phyloP scores from a whole-genome alignment of 92 coral and sea anemone genomes.

The Meandrina meandrites region DNA sequence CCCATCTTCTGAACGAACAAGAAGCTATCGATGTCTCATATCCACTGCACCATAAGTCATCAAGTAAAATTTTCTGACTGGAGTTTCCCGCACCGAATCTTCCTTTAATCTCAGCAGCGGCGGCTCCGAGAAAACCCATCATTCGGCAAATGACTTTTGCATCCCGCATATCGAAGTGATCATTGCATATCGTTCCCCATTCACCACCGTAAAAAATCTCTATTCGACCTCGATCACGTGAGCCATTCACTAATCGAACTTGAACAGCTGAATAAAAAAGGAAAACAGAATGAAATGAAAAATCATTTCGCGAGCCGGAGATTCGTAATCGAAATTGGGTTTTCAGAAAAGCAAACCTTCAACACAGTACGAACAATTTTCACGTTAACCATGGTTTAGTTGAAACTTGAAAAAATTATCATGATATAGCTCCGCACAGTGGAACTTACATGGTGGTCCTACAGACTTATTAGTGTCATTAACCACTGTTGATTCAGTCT shows the following conservation, averaged over 20 bases:
- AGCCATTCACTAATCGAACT: conserved; percentile 57
- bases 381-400: neutral
- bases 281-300: neutral
- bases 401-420: neutral
- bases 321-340: neutral
- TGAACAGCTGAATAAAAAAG: conserved; percentile 15
- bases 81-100: conserved; percentile 43
- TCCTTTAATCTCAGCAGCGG: conserved; percentile 30
- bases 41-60: conserved; percentile 57
- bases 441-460: conserved; percentile 15
- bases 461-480: conserved; percentile 9
- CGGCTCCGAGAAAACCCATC: conserved; percentile 57
- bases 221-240: conserved; percentile 44
- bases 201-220: conserved; percentile 45
- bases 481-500: neutral
- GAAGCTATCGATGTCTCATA: conserved; percentile 40
- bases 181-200: conserved; percentile 68
- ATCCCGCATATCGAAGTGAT: conserved; percentile 50
- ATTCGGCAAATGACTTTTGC: conserved; percentile 64
- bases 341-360: neutral
- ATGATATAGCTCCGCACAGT: neutral
- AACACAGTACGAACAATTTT: neutral
- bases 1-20: conserved; percentile 52
- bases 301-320: neutral
- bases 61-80: conserved; percentile 37